Conservation (phyloP, 2,113 vertebrate species). For the Bothrops jararaca region DNA sequence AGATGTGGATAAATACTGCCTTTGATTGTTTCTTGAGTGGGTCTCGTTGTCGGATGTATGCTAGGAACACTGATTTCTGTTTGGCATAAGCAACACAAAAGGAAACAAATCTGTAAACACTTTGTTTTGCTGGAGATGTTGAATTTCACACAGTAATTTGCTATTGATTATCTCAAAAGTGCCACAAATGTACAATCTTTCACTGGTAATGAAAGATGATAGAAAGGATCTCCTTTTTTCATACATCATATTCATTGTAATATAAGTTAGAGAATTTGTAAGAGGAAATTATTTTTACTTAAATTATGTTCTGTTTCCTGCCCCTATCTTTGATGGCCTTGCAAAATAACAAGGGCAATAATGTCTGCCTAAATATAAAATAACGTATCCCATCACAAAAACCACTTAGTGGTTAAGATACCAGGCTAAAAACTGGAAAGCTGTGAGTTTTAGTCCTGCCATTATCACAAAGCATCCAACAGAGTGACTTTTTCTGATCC, state of each 20-base stretch:
- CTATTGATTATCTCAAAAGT: conserved; percentile 72
- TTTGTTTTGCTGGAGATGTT: conserved; percentile 61
- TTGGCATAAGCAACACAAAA: conserved; percentile 57
- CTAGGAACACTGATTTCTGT: conserved; percentile 50
- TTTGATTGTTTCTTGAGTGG: conserved; percentile 54
- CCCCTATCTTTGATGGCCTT: background rate
- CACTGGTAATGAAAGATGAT: conserved; percentile 60
- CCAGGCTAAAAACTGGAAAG: background rate
- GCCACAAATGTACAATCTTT: conserved; percentile 62
- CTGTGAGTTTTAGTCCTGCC: background rate
- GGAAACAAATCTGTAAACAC: conserved; percentile 52
- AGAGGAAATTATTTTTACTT: background rate
- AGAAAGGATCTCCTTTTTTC: conserved; percentile 42
- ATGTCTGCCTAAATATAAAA: background rate
- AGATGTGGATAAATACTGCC: conserved; percentile 55
- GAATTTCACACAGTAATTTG: conserved; percentile 69
- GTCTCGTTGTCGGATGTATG: conserved; percentile 50
- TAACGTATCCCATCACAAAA: background rate
- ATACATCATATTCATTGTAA: background rate
- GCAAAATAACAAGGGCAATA: background rate
- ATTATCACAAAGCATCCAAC: background rate
- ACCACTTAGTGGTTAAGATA: background rate
- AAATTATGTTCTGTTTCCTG: background rate
- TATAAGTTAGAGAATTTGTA: too few relatives aligned
- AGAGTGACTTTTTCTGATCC: background rate